Conservation (phyloP, 2,113 vertebrate genomes). For the Grammomys dolichurus region DNA sequence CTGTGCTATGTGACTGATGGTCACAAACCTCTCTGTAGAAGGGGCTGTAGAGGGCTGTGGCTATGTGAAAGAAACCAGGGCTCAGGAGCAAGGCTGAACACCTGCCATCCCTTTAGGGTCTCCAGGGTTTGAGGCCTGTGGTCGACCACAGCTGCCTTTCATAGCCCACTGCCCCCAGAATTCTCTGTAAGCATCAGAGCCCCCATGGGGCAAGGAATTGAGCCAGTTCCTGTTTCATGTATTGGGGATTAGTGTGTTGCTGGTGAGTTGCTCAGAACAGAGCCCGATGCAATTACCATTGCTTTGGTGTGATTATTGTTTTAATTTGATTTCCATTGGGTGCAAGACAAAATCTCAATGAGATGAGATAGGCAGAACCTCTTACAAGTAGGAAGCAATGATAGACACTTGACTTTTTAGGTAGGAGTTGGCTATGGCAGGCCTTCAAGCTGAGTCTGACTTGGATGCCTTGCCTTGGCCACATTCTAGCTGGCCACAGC, state of each 20-base stretch:
- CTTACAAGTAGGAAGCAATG: neutral
- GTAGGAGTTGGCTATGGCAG: neutral
- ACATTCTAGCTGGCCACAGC: constrained; percentile 9
- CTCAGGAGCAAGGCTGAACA: too few relatives aligned
- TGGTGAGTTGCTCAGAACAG: neutral
- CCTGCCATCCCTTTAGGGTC: too few relatives aligned
- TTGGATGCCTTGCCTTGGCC: neutral
- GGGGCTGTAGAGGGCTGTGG: too few relatives aligned
- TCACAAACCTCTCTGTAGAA: too few relatives aligned
- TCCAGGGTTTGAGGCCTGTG: too few relatives aligned
- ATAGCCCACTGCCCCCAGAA: too few relatives aligned
- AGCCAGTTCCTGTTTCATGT: neutral
- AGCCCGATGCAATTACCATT: neutral
- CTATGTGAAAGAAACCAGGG: too few relatives aligned
- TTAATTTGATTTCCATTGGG: neutral
- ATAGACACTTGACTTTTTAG: neutral
- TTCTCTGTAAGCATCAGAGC: neutral
- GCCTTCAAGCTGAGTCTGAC: constrained; percentile 38
- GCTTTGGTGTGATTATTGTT: neutral
- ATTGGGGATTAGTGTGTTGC: neutral
- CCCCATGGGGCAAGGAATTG: too few relatives aligned
- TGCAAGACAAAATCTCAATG: neutral
- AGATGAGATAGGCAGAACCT: neutral
- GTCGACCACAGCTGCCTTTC: too few relatives aligned
- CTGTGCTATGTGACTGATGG: too few relatives aligned